phyloP scores from a whole-genome alignment of 1,140 invertebrate genomes.

The Caenorhabditis brenneri region DNA sequence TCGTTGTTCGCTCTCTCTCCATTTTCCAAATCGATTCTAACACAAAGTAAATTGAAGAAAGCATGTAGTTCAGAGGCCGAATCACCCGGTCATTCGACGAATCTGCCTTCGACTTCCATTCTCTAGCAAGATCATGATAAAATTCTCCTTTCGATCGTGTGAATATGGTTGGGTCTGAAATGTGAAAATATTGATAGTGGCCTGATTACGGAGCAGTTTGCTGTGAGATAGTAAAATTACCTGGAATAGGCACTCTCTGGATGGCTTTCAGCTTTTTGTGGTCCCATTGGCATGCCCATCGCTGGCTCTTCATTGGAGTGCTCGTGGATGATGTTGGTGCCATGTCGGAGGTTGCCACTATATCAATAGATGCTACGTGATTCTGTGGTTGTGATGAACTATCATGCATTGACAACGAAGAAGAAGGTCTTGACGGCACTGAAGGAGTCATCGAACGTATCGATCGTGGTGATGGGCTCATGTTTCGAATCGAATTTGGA shows the following conservation, averaged over 20 bases:
- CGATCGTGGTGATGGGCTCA: not conserved
- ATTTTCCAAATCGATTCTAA: not conserved
- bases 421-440: not conserved
- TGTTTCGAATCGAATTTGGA: not conserved
- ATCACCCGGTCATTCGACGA: not conserved
- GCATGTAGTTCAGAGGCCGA: not conserved
- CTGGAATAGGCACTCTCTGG: not conserved
- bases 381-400: not conserved
- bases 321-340: no score
- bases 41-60: not conserved
- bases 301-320: not conserved
- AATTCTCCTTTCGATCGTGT: not conserved
- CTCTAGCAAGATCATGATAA: not conserved
- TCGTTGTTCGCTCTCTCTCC: not conserved
- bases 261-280: not conserved
- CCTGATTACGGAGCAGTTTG: no score
- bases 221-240: not conserved
- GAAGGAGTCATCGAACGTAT: not conserved
- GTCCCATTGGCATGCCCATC: conserved; percentile 4
- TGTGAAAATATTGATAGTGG: not conserved
- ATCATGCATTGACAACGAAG: not conserved
- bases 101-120: not conserved
- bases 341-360: no score
- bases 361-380: not conserved
- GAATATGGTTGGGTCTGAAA: not conserved